Percentiles rank a stretch among this genome's conserved stretches.
Evolutionary conservation across 2,797 vertebrate genomes (phyloP).

Genomic region (Aratinga solstitialis): DNA sequence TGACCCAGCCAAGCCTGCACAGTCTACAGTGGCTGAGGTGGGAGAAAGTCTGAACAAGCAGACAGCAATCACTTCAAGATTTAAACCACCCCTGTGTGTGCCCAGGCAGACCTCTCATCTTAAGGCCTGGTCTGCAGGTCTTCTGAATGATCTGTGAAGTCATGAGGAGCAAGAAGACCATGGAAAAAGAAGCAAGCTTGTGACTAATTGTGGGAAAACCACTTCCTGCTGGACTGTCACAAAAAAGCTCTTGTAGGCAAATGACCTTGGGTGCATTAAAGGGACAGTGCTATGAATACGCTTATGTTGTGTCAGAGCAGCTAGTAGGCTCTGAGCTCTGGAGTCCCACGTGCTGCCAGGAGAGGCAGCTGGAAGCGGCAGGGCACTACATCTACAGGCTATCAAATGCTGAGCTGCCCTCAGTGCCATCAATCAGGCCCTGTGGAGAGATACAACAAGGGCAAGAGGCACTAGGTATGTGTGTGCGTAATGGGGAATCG

Average conservation of each 20-base stretch:
- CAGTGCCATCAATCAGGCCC: neutral
- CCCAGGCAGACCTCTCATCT: neutral
- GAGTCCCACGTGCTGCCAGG: neutral
- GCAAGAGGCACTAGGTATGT: neutral
- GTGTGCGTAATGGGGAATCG: neutral
- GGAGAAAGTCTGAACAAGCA: neutral
- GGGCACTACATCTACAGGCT: neutral
- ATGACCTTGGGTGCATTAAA: neutral
- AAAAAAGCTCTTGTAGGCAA: neutral
- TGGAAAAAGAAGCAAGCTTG: neutral
- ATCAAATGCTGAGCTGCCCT: neutral
- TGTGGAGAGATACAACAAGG: neutral
- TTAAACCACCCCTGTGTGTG: neutral
- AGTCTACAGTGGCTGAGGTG: neutral
- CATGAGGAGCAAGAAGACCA: neutral
- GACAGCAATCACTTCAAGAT: neutral
- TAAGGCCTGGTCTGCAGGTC: neutral
- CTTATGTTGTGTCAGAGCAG: neutral
- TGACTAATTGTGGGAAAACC: neutral
- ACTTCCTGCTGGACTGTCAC: neutral
- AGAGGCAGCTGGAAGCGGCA: neutral
- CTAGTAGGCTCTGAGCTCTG: neutral
- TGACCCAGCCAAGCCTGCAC: constrained; percentile 35
- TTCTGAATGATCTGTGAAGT: neutral
- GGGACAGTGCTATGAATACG: constrained; percentile 4